Evolutionary conservation across 2,888 invertebrate genomes (phyloP).

Genomic region (Microchrysa polita): DNA sequence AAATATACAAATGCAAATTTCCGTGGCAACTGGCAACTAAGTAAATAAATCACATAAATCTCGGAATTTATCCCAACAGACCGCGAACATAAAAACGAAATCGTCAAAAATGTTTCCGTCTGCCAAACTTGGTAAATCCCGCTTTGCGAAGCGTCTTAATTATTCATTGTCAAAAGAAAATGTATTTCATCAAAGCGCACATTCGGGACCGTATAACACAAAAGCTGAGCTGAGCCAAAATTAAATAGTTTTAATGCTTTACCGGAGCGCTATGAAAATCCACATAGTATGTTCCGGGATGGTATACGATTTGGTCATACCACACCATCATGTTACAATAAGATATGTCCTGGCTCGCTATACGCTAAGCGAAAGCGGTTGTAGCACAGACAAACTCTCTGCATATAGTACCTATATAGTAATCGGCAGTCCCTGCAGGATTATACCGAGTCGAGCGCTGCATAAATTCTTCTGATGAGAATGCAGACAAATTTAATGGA

Average conservation of each 20-base stretch:
- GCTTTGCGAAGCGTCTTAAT: not conserved
- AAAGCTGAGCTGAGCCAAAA: slow-evolving; percentile 1
- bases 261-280: not conserved
- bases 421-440: not conserved
- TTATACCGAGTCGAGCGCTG: not conserved
- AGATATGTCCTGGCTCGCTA: not conserved
- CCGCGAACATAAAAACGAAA: not conserved
- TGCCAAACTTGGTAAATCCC: not conserved
- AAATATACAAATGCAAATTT: too few relatives aligned
- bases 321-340: not conserved
- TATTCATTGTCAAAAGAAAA: slow-evolving; percentile 1
- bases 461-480: slow-evolving; percentile 9
- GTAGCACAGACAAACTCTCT: not conserved
- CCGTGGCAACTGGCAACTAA: too few relatives aligned
- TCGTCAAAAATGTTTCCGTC: not conserved
- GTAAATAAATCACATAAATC: too few relatives aligned
- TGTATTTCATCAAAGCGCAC: slow-evolving; percentile 2
- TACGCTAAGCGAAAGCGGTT: not conserved
- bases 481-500: slow-evolving; percentile 10
- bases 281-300: not conserved
- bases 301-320: not conserved
- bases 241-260: not conserved
- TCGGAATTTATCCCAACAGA: too few relatives aligned
- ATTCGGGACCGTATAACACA: not conserved
- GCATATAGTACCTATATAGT: too few relatives aligned